Base-by-base conservation (phyloP, 2,888 invertebrate species). In the Microchrysa polita region DNA sequence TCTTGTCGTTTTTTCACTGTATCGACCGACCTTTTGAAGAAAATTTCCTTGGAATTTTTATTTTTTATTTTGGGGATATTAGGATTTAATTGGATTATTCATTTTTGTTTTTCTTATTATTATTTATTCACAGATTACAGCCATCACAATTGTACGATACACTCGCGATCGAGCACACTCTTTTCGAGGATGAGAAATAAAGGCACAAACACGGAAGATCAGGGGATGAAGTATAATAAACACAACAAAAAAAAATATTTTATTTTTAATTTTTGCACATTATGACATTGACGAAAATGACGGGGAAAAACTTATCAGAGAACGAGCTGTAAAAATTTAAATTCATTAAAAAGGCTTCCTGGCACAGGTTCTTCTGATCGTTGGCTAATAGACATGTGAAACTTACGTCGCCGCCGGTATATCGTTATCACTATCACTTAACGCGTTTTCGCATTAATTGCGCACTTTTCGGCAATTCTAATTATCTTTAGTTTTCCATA, bases 381-480 rank as follows among this genome's bases (percentile, higher is more conserved):
- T 34, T 5, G 4, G 20, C 48, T n/a, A n/a, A n/a, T n/a, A n/a
- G n/a, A n/a, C n/a, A n/a, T n/a, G n/a, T n/a, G n/a, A n/a, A n/a
- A n/a, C n/a, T n/a, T n/a, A n/a, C n/a, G n/a, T n/a, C 44, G 48
- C 34, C 48, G 22, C 16, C 48, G 48, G 48, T 48, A 12, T n/a
- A 10, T n/a, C 12, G n/a, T 48, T 48, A 48, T 65, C 65, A 48
- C 48, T 48, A 48, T 2, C 10, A n/a, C 12, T 7, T 12, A 12
- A n/a, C 48, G 48, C 48, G 48, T 48, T 48, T n/a, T 48, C 65
- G 65, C 65, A 22, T 48, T 18, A 48, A 65, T 65, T 65, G 65
- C 65, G 65, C 65, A 65, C 65, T 65, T 65, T 65, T 18, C 12
- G 27, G 4, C n/a, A n/a, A n/a, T 34, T 34, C 2, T 34, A 2